Evolutionary conservation across 2,797 vertebrate species (phyloP), one percentile per base, ranked within the genome.

Genomic region (Hydrolagus colliei): DNA sequence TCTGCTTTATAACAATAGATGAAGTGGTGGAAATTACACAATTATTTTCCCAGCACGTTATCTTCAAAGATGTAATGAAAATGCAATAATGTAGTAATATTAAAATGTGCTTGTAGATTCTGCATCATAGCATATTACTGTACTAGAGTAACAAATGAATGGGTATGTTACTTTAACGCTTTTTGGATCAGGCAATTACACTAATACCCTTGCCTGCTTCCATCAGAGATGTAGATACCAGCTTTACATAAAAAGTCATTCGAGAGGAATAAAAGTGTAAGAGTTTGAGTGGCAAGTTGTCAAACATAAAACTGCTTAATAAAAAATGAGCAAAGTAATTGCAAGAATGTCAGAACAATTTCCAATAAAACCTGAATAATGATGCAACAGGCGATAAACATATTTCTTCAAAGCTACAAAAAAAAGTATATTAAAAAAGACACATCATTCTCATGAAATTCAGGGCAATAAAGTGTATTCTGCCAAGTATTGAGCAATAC

Each of bases 61-160:
- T 71, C 68, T 84, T 84, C 79, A 84, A 67, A 71, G 65, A 32
- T 71, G 16, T 84, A 41, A 84, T 68, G 79, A 84, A 84, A 41
- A n/a, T 84, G 16, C 52, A 84, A 84, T 84, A 67, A 16, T 52
- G 41, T 52, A 52, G 1, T 52, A 67, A 71, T 20, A 35, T 20
- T 71, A 71, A 84, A 71, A 68, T 18, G 41, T 11, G 65, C 8
- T 82, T 84, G 65, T 35, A 41, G 27, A 84, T 71, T 84, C 32
- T 41, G 9, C 63, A 68, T 82, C 35, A 82, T 41, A 52, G n/a
- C 16, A 84, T 71, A 20, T 84, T 41, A 41, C 41, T 52, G 41
- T 52, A 52, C 65, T 68, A 41, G 32, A 67, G 68, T 35, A 82
- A 52, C 16, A 76, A 80, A 68, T 12, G 9, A 11, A 12, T 71